Evolutionary conservation across 2,888 invertebrate genomes (phyloP), one percentile per base, ranked within the genome.

Genomic region (Myopa tessellatipennis): DNA sequence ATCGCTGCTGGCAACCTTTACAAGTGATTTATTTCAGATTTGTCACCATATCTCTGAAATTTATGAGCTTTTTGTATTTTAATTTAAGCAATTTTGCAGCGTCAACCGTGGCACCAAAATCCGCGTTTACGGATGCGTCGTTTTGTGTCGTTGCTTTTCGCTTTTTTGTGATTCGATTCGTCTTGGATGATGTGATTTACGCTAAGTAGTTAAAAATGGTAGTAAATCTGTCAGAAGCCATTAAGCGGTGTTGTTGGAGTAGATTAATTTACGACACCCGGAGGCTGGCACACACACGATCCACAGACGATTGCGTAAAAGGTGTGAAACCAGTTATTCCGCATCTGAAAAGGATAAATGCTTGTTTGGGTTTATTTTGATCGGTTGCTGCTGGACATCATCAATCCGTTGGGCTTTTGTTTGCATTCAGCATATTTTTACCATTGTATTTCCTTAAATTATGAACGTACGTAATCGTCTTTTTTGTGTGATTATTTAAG

Each of bases 221-320:
- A 74, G 77, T 77, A 77, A 77, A 77, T 77, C 77, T 77, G 77
- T 77, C 77, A 77, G 70, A 55, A 74, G 69, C 76, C 71, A 76
- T 76, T 76, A 68, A 26, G 26, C 26, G 26, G 40, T 68, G 55
- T 55, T 65, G 65, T 65, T 26, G 61, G 4, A 10, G 67, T 34
- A 38, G 34, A 40, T 63, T 76, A 63, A 76, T 68, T 76, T 71
- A 76, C 70, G 68, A n/a, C 65, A 34, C 65, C 58, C 18, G 36
- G 34, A n/a, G 72, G 60, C 61, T 8, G 40, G 45, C 40, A 10
- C 18, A 61, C 69, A 50, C 38, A 60, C 60, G 72, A 72, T 45
- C 72, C n/a, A 18, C 58, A 36, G 10, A 8, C 36, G 38, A 26
- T 58, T 8, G 52, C 16, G 16, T 55, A 34, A 36, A 45, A 75